These are phyloP conservation scores for Toxostoma redivivum DNA, from an alignment of 2,113 vertebrate genomes.

Conservation along the genomic window DNA sequence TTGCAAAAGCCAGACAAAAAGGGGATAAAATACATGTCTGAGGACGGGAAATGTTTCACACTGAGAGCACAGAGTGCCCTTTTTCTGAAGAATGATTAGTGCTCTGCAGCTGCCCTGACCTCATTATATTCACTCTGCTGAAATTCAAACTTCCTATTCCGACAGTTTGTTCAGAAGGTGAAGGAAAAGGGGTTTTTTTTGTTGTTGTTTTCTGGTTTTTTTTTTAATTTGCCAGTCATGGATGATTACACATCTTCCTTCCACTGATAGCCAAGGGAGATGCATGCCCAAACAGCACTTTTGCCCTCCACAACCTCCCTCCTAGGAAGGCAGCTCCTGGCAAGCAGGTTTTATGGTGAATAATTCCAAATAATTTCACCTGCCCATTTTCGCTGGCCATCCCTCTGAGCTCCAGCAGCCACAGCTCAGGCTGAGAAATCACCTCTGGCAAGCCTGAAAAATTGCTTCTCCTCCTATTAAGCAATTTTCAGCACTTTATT, in stretches of 20 bases:
- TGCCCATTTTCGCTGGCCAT: neutral
- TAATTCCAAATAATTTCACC: neutral
- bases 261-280: neutral
- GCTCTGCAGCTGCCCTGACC: conserved; percentile 20
- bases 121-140: conserved; percentile 1
- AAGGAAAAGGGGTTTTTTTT: neutral
- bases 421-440: neutral
- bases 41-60: neutral
- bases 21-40: conserved; percentile 10
- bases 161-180: neutral
- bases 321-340: neutral
- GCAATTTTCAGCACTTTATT: conserved; percentile 16
- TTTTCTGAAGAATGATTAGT: conserved; percentile 4
- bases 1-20: conserved; percentile 31
- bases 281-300: neutral
- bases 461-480: neutral
- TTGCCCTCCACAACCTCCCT: neutral
- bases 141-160: conserved; percentile 21
- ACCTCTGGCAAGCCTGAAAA: neutral
- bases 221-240: neutral
- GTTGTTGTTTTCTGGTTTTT: neutral
- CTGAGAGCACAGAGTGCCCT: conserved; percentile 1
- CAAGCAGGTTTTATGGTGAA: neutral
- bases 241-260: neutral
- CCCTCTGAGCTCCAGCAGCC: neutral